Base-by-base conservation (phyloP, 2,797 vertebrate species). In the Aeoliscus strigatus region DNA sequence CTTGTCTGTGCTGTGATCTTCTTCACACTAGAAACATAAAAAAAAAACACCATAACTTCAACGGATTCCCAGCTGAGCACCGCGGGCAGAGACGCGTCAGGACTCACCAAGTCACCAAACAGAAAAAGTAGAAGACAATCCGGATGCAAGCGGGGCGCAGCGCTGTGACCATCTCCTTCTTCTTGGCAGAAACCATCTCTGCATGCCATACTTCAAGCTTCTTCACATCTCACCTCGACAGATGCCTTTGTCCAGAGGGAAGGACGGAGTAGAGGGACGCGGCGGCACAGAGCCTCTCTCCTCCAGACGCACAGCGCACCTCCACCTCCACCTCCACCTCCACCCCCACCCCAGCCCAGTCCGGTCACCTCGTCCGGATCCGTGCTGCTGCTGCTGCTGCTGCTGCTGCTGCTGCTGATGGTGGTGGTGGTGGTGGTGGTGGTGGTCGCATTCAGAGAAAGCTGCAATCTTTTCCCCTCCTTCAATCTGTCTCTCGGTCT, bases 171-270 rank as follows among this genome's bases (percentile, higher is more conserved):
- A 84, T 90, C 86, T 91, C 92, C 93, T 90, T 90, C 86, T 84
- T 92, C 78, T 83, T 92, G 91, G 82, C 91, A 91, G 90, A 89
- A 82, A 90, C 79, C 94, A 96, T 97, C 79, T 91, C 84, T 80
- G 84, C 91, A 89, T 92, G 93, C 94, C 93, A 96, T 95, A 83
- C 91, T 94, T 93, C 70, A 88, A 87, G 73, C 88, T 86, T 86
- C 89, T 88, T 85, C 86, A 88, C 90, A 89, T 86, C 54, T 84
- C 89, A 83, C 84, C 80, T 44, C 75, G 65, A 78, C 73, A 80
- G 71, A 83, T 65, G 90, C 78, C 83, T 81, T 64, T 10, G 88
- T 84, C 84, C 88, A 66, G 79, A 67, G 70, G 66, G 80, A 57
- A 60, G 75, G 12, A 9, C 35, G 36, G 29, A 26, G 13, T 18